Evolutionary conservation across 2,888 invertebrate species (phyloP), one percentile per base, ranked within the genome.

Genomic region (Aplocera efformata): DNA sequence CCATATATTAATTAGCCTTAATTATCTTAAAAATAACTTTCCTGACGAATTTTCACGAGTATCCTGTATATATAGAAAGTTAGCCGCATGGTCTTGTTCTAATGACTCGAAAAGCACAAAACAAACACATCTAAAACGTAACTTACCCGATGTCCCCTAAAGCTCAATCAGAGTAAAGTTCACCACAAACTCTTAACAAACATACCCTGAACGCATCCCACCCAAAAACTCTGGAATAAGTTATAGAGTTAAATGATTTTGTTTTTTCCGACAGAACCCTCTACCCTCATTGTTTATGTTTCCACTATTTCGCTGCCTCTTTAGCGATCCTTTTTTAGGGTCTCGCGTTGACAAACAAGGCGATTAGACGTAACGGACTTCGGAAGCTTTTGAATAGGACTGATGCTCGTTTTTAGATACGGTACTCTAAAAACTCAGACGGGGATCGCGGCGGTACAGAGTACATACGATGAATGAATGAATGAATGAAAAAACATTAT

Each of bases 201-300:
- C 21, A 21, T 9, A 3, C 20, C 21, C 17, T 10, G 9, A 28
- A 22, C 27, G 17, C 25, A 8, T 33, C 10, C 30, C 9, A 10
- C 25, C n/a, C 23, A 29, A 32, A 42, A 36, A 48, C 25, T 37
- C 28, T 8, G 31, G 29, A 33, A 43, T 51, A 51, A 49, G 38
- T 51, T 45, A 44, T 39, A 27, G 21, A 47, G 43, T 50, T 48
- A 46, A 53, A 53, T 50, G 50, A 50, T 50, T 48, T 34, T 53
- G 53, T 53, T 53, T 53, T 53, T 53, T 53, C 53, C 53, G 48
- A 35, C 33, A 38, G 37, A 30, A 31, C 28, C 40, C 29, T 25
- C 32, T 42, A 27, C 32, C 37, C 37, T 24, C 30, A 33, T 48
- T 50, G 50, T 53, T 53, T 50, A 46, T 46, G 43, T 43, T 50